Percentiles rank a stretch among this genome's conserved stretches.
Evolutionary conservation across 2,113 vertebrate genomes (phyloP).

Genomic region (Crotalus tigris): DNA sequence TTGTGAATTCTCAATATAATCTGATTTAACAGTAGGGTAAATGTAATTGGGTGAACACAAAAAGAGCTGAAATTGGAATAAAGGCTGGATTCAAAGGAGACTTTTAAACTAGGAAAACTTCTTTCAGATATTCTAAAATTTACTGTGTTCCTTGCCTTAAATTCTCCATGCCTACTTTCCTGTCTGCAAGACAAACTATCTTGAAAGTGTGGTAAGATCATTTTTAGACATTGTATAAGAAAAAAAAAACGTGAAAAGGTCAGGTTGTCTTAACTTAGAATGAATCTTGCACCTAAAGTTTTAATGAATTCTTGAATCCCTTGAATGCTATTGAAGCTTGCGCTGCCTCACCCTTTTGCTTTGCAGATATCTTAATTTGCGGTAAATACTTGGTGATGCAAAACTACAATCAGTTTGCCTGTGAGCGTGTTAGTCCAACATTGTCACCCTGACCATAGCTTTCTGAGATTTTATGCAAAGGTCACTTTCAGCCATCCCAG

Average conservation of each 20-base stretch:
- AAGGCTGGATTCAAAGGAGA: background rate
- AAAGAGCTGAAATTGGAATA: background rate
- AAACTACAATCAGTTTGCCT: background rate
- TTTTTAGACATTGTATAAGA: background rate
- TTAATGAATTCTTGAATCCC: background rate
- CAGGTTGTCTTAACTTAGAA: background rate
- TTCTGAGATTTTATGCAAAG: background rate
- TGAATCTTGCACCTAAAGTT: background rate
- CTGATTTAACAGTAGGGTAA: background rate
- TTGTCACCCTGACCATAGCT: background rate
- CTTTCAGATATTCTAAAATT: background rate
- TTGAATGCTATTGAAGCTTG: background rate
- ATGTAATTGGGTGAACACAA: background rate
- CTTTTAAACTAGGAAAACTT: background rate
- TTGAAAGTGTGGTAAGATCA: background rate
- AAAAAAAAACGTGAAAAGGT: background rate
- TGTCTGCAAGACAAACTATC: background rate
- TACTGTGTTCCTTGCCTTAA: background rate
- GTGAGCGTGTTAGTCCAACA: background rate
- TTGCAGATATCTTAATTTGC: background rate
- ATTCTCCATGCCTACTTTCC: background rate
- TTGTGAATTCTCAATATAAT: background rate
- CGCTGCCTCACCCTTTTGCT: background rate
- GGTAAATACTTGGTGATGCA: background rate
- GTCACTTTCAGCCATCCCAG: background rate